These are phyloP conservation scores for Gasteruption jaculator DNA, from an alignment of 2,888 invertebrate species.

Conservation along the genomic window DNA sequence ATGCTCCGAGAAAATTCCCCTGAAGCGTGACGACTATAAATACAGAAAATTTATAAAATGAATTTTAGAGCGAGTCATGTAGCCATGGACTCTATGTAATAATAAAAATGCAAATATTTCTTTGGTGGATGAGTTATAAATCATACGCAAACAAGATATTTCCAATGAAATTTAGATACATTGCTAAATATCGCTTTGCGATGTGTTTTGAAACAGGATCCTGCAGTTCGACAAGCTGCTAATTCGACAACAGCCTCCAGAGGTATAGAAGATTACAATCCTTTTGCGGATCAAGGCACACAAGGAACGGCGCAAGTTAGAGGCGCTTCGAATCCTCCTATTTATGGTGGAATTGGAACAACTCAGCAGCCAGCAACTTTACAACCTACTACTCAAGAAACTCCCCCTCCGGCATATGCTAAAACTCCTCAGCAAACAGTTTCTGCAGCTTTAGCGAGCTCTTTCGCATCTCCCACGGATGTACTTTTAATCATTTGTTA, in stretches of 20 bases:
- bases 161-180: slow-evolving; percentile 3
- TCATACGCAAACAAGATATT: slow-evolving; percentile 6
- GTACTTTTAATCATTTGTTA: slow-evolving; percentile 25
- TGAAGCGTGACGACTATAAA: too few relatives aligned
- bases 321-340: slow-evolving; percentile 55
- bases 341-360: slow-evolving; percentile 41
- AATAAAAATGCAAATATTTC: not conserved
- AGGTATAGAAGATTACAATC: slow-evolving; percentile 92
- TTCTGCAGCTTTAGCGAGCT: slow-evolving; percentile 31
- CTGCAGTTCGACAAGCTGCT: slow-evolving; percentile 88
- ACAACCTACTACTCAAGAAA: slow-evolving; percentile 66
- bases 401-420: slow-evolving; percentile 60
- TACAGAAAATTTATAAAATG: too few relatives aligned
- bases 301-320: slow-evolving; percentile 55
- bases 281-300: slow-evolving; percentile 74
- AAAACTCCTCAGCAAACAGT: slow-evolving; percentile 60
- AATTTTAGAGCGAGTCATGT: too few relatives aligned
- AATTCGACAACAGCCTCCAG: slow-evolving; percentile 66
- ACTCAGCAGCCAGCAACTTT: slow-evolving; percentile 71
- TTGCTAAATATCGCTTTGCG: slow-evolving; percentile 6
- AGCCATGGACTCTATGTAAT: slow-evolving; percentile 3
- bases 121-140: not conserved
- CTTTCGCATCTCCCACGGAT: slow-evolving; percentile 37
- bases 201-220: slow-evolving; percentile 72
- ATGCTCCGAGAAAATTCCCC: too few relatives aligned